These are phyloP conservation scores for Coenonympha glycerion DNA, from an alignment of 2,888 invertebrate genomes.

Conservation along the genomic window DNA sequence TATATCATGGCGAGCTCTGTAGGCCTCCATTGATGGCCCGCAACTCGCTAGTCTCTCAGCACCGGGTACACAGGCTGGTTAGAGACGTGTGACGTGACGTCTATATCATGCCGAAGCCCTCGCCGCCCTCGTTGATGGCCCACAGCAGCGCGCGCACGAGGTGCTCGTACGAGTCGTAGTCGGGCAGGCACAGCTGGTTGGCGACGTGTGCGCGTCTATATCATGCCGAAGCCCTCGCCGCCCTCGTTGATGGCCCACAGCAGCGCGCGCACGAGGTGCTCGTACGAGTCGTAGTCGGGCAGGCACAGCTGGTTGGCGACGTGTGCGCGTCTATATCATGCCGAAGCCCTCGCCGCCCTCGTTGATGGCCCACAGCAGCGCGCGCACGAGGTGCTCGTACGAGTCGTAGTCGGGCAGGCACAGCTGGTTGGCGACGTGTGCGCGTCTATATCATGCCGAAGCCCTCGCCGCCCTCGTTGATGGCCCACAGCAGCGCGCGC, in stretches of 20 bases:
- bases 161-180: constrained; percentile 95
- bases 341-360: constrained; percentile 94
- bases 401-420: constrained; percentile 96
- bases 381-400: constrained; percentile 94
- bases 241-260: constrained; percentile 96
- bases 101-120: constrained; percentile 83
- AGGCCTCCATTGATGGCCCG: constrained; percentile 96
- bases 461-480: constrained; percentile 93
- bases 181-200: constrained; percentile 96
- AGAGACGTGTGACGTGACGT: constrained; percentile 74
- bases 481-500: constrained; percentile 90
- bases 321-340: constrained; percentile 94
- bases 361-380: constrained; percentile 92
- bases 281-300: constrained; percentile 95
- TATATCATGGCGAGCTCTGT: constrained; percentile 83
- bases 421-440: constrained; percentile 97
- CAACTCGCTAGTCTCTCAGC: constrained; percentile 88
- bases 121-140: constrained; percentile 96
- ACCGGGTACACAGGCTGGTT: constrained; percentile 97
- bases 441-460: constrained; percentile 94
- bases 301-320: constrained; percentile 96
- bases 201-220: constrained; percentile 92
- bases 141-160: constrained; percentile 92
- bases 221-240: constrained; percentile 88
- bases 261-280: constrained; percentile 92